Evolutionary conservation across 2,113 vertebrate species (phyloP).

Genomic region (Tor tambroides): DNA sequence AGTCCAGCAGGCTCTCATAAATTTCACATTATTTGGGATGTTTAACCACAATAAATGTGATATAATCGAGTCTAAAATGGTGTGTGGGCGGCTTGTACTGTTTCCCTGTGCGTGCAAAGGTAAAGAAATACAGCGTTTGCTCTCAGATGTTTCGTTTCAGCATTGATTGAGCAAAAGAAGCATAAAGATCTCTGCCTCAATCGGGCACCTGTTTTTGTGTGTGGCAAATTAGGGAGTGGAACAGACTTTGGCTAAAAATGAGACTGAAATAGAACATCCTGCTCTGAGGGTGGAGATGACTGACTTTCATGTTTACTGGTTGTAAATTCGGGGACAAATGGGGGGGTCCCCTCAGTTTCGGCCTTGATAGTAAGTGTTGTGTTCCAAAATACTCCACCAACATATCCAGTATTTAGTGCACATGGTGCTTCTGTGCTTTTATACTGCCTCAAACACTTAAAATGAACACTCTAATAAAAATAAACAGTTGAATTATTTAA

Average conservation of each 20-base stretch:
- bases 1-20: background rate
- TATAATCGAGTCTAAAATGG: background rate
- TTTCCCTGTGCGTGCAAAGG: background rate
- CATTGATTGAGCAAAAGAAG: background rate
- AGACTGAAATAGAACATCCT: conserved; percentile 50
- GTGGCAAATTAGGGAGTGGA: conserved; percentile 8
- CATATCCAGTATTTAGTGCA: background rate
- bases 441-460: background rate
- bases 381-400: conserved; percentile 49
- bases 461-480: background rate
- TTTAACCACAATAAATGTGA: background rate
- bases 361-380: conserved; percentile 51
- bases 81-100: conserved; percentile 23
- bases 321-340: conserved; percentile 67
- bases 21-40: background rate
- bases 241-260: conserved; percentile 51
- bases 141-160: background rate
- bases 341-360: conserved; percentile 69
- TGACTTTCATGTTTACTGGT: conserved; percentile 61
- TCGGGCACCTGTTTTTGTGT: conserved; percentile 22
- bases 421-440: background rate
- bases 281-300: conserved; percentile 65
- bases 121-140: background rate
- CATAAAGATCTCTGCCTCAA: background rate
- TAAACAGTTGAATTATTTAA: too few species aligned